Percentiles rank a stretch among this genome's conserved stretches.
These are phyloP conservation scores for Eurystomus glaucurus DNA, from an alignment of 2,797 vertebrate genomes.

Conservation along the genomic window DNA sequence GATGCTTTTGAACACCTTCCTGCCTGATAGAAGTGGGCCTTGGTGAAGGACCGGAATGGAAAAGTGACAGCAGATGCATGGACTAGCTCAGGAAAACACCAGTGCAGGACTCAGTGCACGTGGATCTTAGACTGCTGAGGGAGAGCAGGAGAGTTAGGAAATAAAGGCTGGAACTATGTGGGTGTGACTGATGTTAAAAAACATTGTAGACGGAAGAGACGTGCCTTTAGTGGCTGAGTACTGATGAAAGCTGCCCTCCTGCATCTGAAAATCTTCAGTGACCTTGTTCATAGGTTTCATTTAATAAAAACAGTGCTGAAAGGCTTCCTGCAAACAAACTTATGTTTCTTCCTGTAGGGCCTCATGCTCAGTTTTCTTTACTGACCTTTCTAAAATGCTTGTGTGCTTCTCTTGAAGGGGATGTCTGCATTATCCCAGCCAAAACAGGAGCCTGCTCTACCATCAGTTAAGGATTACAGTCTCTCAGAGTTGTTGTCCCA, in stretches of 20 bases:
- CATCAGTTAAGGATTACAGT: slow-evolving; percentile 93
- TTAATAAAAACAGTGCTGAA: not conserved
- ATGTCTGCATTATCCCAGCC: slow-evolving; percentile 56
- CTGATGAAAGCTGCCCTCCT: not conserved
- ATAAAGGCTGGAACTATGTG: not conserved
- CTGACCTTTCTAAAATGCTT: slow-evolving; percentile 16
- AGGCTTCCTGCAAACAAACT: not conserved
- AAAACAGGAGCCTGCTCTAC: slow-evolving; percentile 84
- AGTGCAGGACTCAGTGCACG: not conserved
- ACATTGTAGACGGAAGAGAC: not conserved
- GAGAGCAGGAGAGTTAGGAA: slow-evolving; percentile 12
- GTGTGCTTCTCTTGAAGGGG: slow-evolving; percentile 52
- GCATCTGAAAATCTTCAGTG: not conserved
- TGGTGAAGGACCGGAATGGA: not conserved
- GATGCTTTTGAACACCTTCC: not conserved
- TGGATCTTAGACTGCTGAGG: not conserved
- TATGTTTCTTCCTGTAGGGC: not conserved
- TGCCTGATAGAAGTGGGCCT: not conserved
- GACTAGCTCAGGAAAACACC: not conserved
- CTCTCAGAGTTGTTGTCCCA: slow-evolving; percentile 94
- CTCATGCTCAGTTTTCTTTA: not conserved
- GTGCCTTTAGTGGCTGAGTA: not conserved
- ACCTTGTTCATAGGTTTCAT: not conserved
- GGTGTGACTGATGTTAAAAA: not conserved
- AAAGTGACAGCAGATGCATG: not conserved